A percentile compares a stretch with the other conserved stretches of the same genome.
phyloP scores from a whole-genome alignment of 2,888 invertebrate genomes.

The Drosophila neutralis region DNA sequence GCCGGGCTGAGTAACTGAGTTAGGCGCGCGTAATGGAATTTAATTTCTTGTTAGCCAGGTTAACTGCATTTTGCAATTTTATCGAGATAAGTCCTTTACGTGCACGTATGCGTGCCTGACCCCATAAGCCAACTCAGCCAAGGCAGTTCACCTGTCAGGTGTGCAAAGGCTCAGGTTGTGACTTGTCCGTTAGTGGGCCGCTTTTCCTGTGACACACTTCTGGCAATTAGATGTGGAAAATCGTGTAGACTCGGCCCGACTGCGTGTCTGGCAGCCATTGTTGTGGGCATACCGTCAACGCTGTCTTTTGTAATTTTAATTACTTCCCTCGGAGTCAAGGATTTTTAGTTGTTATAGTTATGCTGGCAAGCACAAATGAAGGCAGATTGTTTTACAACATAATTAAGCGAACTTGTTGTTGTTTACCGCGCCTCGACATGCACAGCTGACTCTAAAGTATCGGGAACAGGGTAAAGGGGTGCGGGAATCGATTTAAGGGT shows the following conservation, averaged over 20 bases:
- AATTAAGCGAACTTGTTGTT: constrained; percentile 67
- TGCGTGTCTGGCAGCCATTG: constrained; percentile 73
- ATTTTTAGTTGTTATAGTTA: constrained; percentile 29
- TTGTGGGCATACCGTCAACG: constrained; percentile 67
- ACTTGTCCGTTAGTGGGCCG: constrained; percentile 36
- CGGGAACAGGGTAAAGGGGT: background rate
- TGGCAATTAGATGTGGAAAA: constrained; percentile 82
- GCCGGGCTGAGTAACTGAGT: constrained; percentile 43
- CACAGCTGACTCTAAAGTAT: constrained; percentile 15
- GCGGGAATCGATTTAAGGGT: background rate
- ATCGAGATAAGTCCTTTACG: constrained; percentile 67
- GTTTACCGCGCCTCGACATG: constrained; percentile 45
- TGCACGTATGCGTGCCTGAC: constrained; percentile 64
- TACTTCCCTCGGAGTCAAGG: constrained; percentile 63
- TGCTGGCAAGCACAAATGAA: constrained; percentile 43
- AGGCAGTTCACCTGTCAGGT: constrained; percentile 34
- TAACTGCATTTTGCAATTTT: constrained; percentile 61
- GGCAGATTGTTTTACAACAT: constrained; percentile 78
- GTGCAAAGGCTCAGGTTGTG: background rate
- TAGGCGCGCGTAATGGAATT: constrained; percentile 70
- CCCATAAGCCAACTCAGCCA: constrained; percentile 51
- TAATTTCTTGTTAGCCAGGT: constrained; percentile 75
- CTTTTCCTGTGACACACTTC: constrained; percentile 81
- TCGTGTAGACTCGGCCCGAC: constrained; percentile 71
- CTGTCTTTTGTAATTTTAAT: constrained; percentile 76